Evolutionary conservation across 37 sponge, comb jelly and placozoan species (phyloP), one percentile per base, ranked within the genome.

Genomic region (Chondrilla cf. caribensis): DNA sequence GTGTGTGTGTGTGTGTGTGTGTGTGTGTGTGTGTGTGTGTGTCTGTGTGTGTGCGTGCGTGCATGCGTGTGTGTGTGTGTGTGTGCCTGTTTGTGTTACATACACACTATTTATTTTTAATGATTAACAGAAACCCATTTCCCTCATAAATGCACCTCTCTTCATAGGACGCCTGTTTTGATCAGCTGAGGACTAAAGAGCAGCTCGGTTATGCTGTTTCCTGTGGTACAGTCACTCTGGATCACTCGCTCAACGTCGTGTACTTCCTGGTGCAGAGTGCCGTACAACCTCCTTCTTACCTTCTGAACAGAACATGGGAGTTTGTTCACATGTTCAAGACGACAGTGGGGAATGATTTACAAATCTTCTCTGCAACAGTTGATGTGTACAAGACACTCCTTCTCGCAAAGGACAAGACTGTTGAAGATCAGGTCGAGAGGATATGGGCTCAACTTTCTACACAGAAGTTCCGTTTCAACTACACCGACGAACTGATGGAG

Each of bases 151-250:
- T 11, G 17, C 57, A 55, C 17, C n/a, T n/a, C n/a, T n/a, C n/a
- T n/a, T n/a, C n/a, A 17, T 57, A 94, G 94, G 82, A 87, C 68
- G 73, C 78, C 22, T 94, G 94, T 58, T 94, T 94, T 79, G 77
- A 81, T 38, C 77, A 82, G 75, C 83, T 95, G 55, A 86, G 96
- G 21, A 95, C 96, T 2, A 26, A 77, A 47, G 80, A 95, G 62
- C 88, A 92, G 51, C 85, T 95, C 2, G 96, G 96, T 24, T 95
- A 95, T 64, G 86, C 90, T 4, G 96, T 79, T 22, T 68, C 47
- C 82, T 92, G 92, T 68, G 78, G 64, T 38, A 4, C 58, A 0
- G 9, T 39, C 36, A 22, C 32, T 18, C 73, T 70, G 25, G 70
- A 85, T 3, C 62, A 58, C 64, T 29, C 44, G 4, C 22, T 19